Evolutionary conservation across 92 coral and sea anemone genomes (phyloP).

Genomic region (Umimayanthus chanpuru): DNA sequence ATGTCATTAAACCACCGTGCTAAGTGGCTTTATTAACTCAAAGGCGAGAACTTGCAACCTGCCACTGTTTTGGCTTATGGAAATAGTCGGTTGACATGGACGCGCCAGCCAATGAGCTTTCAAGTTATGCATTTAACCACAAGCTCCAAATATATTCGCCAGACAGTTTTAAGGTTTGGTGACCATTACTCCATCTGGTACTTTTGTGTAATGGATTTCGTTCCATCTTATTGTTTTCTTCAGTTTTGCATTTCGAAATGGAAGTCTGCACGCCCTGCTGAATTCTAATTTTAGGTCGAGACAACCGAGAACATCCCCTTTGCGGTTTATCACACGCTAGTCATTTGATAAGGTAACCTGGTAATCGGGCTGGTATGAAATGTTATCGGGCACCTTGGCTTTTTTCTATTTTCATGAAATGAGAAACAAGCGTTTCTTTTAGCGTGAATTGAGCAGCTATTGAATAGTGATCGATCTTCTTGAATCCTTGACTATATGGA

Average conservation of each 20-base stretch:
- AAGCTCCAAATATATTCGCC: constrained; percentile 4
- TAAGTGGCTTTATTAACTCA: constrained; percentile 23
- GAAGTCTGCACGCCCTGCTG: not conserved
- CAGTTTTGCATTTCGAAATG: not conserved
- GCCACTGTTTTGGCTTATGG: not conserved
- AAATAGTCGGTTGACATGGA: not conserved
- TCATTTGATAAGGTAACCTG: not conserved
- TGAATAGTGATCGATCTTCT: too few species aligned
- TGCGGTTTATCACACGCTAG: not conserved
- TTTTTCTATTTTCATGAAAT: too few species aligned
- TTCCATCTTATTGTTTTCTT: not conserved
- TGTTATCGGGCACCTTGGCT: too few species aligned
- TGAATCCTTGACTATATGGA: too few species aligned
- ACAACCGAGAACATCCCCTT: not conserved
- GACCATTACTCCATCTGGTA: constrained; percentile 6
- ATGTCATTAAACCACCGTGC: not conserved
- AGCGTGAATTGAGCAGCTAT: too few species aligned
- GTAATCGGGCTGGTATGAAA: not conserved
- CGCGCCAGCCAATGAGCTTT: constrained; percentile 12
- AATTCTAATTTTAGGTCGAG: not conserved
- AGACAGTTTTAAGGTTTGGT: constrained; percentile 10
- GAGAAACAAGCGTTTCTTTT: too few species aligned
- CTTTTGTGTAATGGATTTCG: not conserved
- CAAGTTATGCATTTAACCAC: not conserved
- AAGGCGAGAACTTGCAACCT: not conserved